Conservation (phyloP, 2,797 vertebrate species). For the Chrosomus eos region DNA sequence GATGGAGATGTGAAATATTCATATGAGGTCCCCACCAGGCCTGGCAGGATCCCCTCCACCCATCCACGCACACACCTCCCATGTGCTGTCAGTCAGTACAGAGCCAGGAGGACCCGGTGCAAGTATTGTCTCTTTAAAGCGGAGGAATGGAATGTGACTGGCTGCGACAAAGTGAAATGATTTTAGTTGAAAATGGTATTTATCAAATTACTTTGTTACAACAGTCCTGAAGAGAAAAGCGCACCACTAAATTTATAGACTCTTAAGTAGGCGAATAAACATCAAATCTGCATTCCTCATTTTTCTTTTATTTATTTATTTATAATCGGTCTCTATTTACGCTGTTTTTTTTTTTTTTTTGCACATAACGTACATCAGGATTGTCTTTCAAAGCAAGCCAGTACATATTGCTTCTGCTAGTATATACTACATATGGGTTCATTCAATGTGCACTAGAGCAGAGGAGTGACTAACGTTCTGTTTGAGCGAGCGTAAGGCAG, state of each 20-base stretch:
- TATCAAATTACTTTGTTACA: constrained; percentile 29
- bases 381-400: constrained; percentile 32
- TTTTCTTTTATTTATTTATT: constrained; percentile 9
- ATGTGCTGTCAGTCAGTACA: constrained; percentile 50
- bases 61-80: constrained; percentile 61
- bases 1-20: constrained; percentile 98
- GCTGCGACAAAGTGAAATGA: not conserved
- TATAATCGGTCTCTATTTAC: not conserved
- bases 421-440: constrained; percentile 52
- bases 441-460: constrained; percentile 36
- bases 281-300: constrained; percentile 1
- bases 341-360: not conserved
- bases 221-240: constrained; percentile 1
- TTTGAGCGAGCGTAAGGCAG: constrained; percentile 37
- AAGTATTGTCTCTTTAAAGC: constrained; percentile 20
- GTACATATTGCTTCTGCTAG: constrained; percentile 36
- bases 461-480: constrained; percentile 48
- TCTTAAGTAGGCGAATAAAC: constrained; percentile 14
- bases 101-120: constrained; percentile 24
- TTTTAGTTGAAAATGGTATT: constrained; percentile 9
- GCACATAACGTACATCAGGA: not conserved
- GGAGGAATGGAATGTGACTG: constrained; percentile 37
- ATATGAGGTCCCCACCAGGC: constrained; percentile 76
- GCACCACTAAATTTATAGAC: not conserved
- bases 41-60: constrained; percentile 64